Percentiles rank a stretch among this genome's conserved stretches.
Evolutionary conservation across 37 sponge, comb jelly and placozoan genomes (phyloP).

Genomic region (Lycopodina hypogea): DNA sequence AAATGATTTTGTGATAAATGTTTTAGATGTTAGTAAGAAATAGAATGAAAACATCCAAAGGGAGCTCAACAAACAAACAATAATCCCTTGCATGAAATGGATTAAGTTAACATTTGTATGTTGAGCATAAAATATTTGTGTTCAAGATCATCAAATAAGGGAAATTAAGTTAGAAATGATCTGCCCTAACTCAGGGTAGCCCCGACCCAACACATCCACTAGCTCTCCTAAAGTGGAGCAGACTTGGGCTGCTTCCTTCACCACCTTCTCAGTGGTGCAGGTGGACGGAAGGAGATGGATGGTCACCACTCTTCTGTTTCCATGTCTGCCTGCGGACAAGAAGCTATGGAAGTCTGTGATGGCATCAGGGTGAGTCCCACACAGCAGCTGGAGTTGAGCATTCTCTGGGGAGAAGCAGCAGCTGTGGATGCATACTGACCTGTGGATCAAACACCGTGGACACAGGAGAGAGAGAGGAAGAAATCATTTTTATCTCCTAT

Average conservation of each 20-base stretch:
- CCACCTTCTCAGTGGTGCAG: slow-evolving; percentile 11
- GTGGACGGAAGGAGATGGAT: slow-evolving; percentile 51
- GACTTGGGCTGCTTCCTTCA: slow-evolving; percentile 24
- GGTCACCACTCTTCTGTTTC: slow-evolving; percentile 48
- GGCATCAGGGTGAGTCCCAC: not conserved
- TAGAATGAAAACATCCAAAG: not conserved
- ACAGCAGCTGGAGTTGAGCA: slow-evolving; percentile 61
- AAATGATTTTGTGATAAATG: too few species aligned
- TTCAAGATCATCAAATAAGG: slow-evolving; percentile 7
- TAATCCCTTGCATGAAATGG: not conserved
- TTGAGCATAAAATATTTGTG: too few species aligned
- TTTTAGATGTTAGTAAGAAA: not conserved
- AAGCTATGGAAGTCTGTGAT: slow-evolving; percentile 33
- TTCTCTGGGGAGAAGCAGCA: slow-evolving; percentile 79
- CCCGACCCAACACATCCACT: not conserved
- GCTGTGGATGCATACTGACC: slow-evolving; percentile 75
- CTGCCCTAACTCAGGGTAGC: slow-evolving; percentile 16
- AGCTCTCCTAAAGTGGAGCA: slow-evolving; percentile 35
- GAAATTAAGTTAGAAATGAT: not conserved
- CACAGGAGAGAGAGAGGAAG: not conserved
- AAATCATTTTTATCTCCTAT: not conserved
- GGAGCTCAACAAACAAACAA: not conserved
- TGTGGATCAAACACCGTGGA: slow-evolving; percentile 18
- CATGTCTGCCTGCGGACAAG: slow-evolving; percentile 58
- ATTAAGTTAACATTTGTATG: too few species aligned